A percentile compares a stretch with the other conserved stretches of the same genome.
Evolutionary conservation across 35 echinoderm and acorn worm genomes (phyloP).

Genomic region (Lytechinus variegatus): DNA sequence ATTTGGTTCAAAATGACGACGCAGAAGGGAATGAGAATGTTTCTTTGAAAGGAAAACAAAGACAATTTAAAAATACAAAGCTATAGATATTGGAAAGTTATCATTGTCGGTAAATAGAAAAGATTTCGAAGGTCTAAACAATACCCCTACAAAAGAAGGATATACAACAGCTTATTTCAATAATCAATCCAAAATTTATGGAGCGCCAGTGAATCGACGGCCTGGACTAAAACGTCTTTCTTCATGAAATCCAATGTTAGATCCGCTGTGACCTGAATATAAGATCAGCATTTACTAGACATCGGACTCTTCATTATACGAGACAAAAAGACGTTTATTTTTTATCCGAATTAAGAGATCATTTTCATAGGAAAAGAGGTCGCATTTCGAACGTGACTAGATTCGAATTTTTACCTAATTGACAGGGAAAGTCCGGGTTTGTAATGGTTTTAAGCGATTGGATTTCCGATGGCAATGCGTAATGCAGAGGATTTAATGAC

Average conservation of each 20-base stretch:
- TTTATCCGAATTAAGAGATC: neutral
- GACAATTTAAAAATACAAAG: too few relatives aligned
- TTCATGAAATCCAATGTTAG: neutral
- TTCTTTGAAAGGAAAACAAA: too few relatives aligned
- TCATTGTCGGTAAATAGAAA: too few relatives aligned
- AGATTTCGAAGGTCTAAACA: too few relatives aligned
- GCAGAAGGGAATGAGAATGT: too few relatives aligned
- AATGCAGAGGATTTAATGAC: neutral
- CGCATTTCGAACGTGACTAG: neutral
- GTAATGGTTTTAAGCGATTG: neutral
- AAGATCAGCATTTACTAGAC: neutral
- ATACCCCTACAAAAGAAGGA: neutral
- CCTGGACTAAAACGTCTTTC: neutral
- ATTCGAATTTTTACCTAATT: neutral
- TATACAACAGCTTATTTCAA: neutral
- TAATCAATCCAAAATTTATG: neutral
- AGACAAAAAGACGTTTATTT: neutral
- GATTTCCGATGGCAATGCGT: neutral
- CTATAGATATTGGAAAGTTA: too few relatives aligned
- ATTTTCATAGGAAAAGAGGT: conserved; percentile 5
- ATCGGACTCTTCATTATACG: neutral
- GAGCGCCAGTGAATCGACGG: neutral
- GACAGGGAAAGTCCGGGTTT: neutral
- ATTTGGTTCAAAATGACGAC: too few relatives aligned
- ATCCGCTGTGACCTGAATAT: conserved; percentile 4